Conservation (phyloP, 2,113 vertebrate species). For the Oreotrochilus melanogaster region DNA sequence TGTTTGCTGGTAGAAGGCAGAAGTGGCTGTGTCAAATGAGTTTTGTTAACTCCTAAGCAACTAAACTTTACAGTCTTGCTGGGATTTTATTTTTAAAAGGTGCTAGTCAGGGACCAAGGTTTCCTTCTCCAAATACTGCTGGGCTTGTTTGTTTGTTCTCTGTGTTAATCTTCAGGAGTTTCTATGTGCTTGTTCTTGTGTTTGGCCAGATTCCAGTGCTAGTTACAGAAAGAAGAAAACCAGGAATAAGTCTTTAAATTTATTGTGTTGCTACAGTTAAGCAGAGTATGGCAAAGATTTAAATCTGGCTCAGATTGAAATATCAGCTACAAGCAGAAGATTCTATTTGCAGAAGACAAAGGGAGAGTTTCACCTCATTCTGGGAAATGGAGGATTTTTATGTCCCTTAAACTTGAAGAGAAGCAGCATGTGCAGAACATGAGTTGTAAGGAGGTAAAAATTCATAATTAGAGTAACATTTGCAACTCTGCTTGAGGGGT, state of each 20-base stretch:
- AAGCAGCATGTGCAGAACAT: neutral
- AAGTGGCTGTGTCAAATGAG: neutral
- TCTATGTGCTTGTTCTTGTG: neutral
- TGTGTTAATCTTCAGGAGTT: neutral
- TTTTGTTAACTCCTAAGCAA: neutral
- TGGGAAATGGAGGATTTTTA: neutral
- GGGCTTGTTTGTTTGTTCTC: conserved; percentile 23
- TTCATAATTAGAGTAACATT: neutral
- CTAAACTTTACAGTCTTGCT: neutral
- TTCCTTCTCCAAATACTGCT: neutral
- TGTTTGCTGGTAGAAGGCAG: neutral
- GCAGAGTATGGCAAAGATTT: neutral
- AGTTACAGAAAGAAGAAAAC: neutral
- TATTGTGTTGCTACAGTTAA: neutral
- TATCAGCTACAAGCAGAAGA: neutral
- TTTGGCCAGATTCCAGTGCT: conserved; percentile 8
- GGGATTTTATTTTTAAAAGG: neutral
- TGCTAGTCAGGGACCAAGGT: neutral
- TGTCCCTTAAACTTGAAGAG: neutral
- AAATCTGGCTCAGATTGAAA: neutral
- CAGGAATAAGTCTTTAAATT: neutral
- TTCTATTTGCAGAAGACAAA: neutral
- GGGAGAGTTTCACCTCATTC: neutral
- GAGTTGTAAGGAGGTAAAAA: neutral
- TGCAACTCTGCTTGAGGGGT: neutral